Conservation (phyloP, 2,888 invertebrate species). For the Pantelozetes paolii region DNA sequence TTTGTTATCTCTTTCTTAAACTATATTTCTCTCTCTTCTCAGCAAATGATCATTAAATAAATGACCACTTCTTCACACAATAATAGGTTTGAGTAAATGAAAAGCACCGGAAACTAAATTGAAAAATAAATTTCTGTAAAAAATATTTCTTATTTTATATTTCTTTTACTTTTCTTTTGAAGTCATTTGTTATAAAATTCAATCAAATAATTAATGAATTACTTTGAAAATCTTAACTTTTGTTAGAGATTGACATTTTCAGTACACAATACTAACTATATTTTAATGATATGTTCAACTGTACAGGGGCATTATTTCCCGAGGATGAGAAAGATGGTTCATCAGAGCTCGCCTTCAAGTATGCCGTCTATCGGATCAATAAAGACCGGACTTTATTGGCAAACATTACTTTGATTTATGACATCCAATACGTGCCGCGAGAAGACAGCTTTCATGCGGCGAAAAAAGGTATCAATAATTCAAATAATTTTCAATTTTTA, state of each 20-base stretch:
- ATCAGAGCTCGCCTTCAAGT: conserved; percentile 83
- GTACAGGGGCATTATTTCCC: conserved; percentile 80
- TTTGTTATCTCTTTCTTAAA: background rate
- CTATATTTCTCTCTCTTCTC: background rate
- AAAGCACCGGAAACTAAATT: background rate
- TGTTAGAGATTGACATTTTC: background rate
- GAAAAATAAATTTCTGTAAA: background rate
- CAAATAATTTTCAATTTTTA: too few species aligned
- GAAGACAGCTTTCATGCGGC: conserved; percentile 86
- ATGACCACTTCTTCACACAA: background rate
- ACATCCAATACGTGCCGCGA: conserved; percentile 80
- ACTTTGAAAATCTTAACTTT: too few species aligned
- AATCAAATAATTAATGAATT: background rate
- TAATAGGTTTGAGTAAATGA: background rate
- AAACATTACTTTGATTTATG: conserved; percentile 79
- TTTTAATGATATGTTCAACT: conserved; percentile 51
- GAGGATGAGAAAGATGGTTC: conserved; percentile 81
- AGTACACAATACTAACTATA: background rate
- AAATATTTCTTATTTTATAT: background rate
- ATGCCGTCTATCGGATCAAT: conserved; percentile 90
- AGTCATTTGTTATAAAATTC: background rate
- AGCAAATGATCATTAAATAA: background rate
- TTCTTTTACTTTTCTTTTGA: background rate
- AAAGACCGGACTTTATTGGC: conserved; percentile 75
- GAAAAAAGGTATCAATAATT: conserved; percentile 68